Percentiles rank a stretch among this genome's conserved stretches.
These are phyloP conservation scores for Ennomos quercinarius DNA, from an alignment of 2,888 invertebrate genomes.

Conservation along the genomic window DNA sequence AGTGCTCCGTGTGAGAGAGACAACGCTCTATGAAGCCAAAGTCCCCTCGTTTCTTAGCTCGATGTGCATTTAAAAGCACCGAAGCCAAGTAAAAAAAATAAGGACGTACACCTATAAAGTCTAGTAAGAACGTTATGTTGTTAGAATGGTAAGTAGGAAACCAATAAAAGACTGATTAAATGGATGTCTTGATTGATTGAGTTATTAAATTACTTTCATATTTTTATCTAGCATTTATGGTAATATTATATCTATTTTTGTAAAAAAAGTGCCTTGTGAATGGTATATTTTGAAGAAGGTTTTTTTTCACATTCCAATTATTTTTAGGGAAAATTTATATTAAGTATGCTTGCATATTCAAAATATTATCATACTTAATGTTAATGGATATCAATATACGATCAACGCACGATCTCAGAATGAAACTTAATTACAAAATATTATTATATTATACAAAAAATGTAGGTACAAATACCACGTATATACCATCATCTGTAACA, in stretches of 20 bases:
- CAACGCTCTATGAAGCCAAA: too few relatives aligned
- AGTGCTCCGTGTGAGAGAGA: too few relatives aligned
- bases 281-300: slow-evolving; percentile 19
- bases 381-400: slow-evolving; percentile 9
- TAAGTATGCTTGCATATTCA: slow-evolving; percentile 1
- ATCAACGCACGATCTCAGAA: slow-evolving; percentile 36
- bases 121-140: slow-evolving; percentile 13
- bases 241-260: slow-evolving; percentile 12
- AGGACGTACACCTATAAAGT: neutral
- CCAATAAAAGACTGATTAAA: slow-evolving; percentile 69
- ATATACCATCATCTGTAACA: too few relatives aligned
- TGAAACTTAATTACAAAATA: slow-evolving; percentile 11
- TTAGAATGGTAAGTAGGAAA: slow-evolving; percentile 43
- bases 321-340: slow-evolving; percentile 8
- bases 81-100: too few relatives aligned
- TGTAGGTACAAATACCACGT: too few relatives aligned
- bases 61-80: too few relatives aligned
- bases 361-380: neutral
- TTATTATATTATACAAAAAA: too few relatives aligned
- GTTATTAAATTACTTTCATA: slow-evolving; percentile 37
- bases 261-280: slow-evolving; percentile 48
- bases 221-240: slow-evolving; percentile 44
- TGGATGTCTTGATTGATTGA: slow-evolving; percentile 50
- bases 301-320: slow-evolving; percentile 18
- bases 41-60: too few relatives aligned